phyloP scores from a whole-genome alignment of 2,113 vertebrate species.

The Chinchilla lanigera region DNA sequence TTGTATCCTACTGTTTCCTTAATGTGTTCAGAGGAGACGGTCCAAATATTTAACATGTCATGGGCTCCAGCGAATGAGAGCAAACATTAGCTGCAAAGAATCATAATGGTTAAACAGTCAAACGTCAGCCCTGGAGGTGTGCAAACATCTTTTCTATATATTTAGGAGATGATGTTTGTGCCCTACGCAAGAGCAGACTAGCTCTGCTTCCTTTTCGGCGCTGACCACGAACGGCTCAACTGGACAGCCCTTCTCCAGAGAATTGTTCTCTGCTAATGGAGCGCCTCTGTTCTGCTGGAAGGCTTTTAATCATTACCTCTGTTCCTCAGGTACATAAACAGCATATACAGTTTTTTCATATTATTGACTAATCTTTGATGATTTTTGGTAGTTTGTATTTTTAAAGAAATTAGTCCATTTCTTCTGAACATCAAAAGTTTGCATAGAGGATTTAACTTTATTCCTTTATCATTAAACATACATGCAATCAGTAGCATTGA shows the following conservation, averaged over 20 bases:
- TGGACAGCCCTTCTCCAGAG: fast-evolving
- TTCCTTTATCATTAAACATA: not conserved
- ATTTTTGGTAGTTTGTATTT: not conserved
- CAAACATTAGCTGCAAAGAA: not conserved
- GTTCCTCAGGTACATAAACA: not conserved
- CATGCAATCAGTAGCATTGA: not conserved
- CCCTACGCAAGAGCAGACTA: not conserved
- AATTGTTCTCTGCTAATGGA: not conserved
- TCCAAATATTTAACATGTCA: not conserved
- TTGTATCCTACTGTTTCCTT: not conserved
- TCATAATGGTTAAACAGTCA: not conserved
- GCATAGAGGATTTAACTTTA: not conserved
- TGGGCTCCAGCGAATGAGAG: not conserved
- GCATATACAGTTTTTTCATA: not conserved
- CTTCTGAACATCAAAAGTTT: not conserved
- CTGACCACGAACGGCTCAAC: fast-evolving
- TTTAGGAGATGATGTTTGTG: fast-evolving
- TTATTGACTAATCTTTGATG: not conserved
- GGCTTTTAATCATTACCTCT: not conserved
- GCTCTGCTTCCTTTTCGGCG: not conserved
- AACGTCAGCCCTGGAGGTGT: fast-evolving
- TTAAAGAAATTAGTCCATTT: not conserved
- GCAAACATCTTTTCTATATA: fast-evolving
- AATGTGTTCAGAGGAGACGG: not conserved
- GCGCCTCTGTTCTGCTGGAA: not conserved